Conservation (phyloP, 2,113 vertebrate species). For the Rhynchomys soricoides region DNA sequence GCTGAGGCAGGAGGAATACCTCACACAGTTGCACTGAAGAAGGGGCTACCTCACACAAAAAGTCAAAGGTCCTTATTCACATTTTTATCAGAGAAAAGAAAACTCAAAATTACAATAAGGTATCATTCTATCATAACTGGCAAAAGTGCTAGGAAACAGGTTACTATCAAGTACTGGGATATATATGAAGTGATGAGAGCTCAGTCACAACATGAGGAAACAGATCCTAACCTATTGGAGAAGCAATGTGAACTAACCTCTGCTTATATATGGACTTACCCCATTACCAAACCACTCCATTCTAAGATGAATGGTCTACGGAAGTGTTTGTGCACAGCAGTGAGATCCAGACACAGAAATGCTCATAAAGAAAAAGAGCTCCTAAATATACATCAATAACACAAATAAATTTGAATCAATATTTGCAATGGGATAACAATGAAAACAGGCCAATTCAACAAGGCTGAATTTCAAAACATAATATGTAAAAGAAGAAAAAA, state of each 20-base stretch:
- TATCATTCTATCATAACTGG: not conserved
- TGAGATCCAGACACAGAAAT: not conserved
- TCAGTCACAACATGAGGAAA: not conserved
- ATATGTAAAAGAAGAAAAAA: not conserved
- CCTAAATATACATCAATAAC: not conserved
- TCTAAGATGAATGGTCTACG: not conserved
- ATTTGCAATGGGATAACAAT: not conserved
- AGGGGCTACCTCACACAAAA: not conserved
- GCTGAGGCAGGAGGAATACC: not conserved
- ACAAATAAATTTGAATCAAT: not conserved
- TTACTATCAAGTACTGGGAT: not conserved
- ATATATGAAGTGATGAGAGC: not conserved
- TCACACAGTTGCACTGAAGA: not conserved
- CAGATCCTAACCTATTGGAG: not conserved
- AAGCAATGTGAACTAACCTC: not conserved
- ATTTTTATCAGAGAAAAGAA: not conserved
- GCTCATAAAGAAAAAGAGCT: not conserved
- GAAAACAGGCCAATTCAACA: not conserved
- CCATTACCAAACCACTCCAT: too few species aligned
- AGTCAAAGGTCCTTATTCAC: not conserved
- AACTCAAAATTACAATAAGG: not conserved
- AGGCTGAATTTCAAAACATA: not conserved
- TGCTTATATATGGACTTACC: rapidly evolving
- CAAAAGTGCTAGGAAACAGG: not conserved
- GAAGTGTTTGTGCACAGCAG: not conserved